Conservation (phyloP, 2,113 vertebrate genomes). For the Chaenogobius annularis region DNA sequence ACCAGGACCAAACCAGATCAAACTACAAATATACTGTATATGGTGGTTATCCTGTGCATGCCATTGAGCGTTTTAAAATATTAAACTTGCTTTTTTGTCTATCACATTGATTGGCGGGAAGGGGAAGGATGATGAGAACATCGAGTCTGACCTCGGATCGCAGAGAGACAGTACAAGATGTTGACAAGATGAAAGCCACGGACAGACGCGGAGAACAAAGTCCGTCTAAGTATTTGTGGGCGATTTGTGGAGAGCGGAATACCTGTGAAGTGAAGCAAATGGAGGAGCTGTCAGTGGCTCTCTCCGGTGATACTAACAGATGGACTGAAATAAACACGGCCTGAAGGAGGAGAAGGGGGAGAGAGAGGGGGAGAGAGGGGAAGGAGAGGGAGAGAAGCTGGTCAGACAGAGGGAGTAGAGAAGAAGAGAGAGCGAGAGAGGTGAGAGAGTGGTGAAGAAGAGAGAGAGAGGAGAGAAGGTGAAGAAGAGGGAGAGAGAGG, state of each 20-base stretch:
- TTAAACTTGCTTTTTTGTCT: neutral
- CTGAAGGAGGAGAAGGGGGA: constrained; percentile 40
- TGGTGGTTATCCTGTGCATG: neutral
- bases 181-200: neutral
- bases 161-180: constrained; percentile 1
- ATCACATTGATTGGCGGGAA: neutral
- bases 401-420: constrained; percentile 16
- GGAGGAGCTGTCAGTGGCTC: constrained; percentile 45
- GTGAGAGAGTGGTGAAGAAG: too few species aligned
- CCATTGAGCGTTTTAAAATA: neutral
- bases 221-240: constrained; percentile 5
- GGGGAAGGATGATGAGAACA: neutral
- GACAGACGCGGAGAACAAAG: constrained; percentile 2
- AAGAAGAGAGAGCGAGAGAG: constrained; percentile 1
- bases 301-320: constrained; percentile 46
- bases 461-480: too few species aligned
- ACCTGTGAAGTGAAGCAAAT: constrained; percentile 47
- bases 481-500: too few species aligned
- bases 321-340: constrained; percentile 64
- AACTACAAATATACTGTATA: too few species aligned
- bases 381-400: constrained; percentile 35
- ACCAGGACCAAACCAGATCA: too few species aligned
- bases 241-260: constrained; percentile 29
- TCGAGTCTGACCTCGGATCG: neutral
- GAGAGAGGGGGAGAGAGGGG: constrained; percentile 55